A percentile compares a stretch with the other conserved stretches of the same genome.
Conservation (phyloP, 2,113 vertebrate genomes). For the Peromyscus maniculatus region DNA sequence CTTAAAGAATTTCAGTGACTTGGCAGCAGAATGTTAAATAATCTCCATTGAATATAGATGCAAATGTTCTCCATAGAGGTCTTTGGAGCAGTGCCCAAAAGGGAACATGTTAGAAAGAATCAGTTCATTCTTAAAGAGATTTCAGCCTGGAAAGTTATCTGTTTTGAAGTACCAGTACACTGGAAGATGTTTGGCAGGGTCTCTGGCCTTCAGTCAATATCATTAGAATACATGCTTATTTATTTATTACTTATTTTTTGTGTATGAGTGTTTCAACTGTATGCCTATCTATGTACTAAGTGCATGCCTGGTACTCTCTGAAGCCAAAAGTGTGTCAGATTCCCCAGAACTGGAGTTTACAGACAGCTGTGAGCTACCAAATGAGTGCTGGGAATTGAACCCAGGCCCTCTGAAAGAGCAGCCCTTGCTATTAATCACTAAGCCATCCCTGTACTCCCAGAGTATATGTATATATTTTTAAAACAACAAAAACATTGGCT, state of each 20-base stretch:
- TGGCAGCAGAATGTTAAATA: conserved; percentile 28
- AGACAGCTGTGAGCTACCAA: not conserved
- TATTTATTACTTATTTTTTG: not conserved
- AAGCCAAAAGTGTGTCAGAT: not conserved
- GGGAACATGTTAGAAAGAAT: not conserved
- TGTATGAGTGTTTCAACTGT: not conserved
- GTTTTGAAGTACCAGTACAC: too few relatives aligned
- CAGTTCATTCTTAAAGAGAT: not conserved
- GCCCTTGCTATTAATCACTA: not conserved
- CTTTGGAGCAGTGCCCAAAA: not conserved
- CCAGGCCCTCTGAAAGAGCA: not conserved
- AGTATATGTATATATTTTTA: not conserved
- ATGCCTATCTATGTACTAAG: not conserved
- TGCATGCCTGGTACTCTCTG: not conserved
- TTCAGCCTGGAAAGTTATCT: not conserved
- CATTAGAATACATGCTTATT: not conserved
- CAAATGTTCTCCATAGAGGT: not conserved
- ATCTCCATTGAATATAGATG: not conserved
- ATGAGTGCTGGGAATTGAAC: not conserved
- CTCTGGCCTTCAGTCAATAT: not conserved
- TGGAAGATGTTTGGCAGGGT: not conserved
- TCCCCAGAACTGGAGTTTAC: not conserved
- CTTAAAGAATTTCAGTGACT: not conserved
- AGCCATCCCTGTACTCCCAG: not conserved
- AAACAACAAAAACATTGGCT: not conserved